These are phyloP conservation scores for Ciconia maguari DNA, from an alignment of 2,113 vertebrate species.

Conservation along the genomic window DNA sequence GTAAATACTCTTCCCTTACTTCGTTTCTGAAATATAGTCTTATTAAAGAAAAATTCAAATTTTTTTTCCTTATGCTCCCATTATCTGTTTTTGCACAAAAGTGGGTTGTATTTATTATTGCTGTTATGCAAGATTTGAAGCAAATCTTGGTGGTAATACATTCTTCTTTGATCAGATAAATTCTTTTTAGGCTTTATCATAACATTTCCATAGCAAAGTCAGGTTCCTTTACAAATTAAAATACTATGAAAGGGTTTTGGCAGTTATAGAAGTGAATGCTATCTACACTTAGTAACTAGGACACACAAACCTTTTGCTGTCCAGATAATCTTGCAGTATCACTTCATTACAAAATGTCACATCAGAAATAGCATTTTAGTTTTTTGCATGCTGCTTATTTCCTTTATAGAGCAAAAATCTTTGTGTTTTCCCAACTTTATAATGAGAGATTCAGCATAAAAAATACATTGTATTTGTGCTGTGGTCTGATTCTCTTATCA, in stretches of 20 bases:
- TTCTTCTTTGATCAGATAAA: conserved; percentile 70
- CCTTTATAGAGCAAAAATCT: background rate
- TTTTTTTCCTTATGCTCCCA: background rate
- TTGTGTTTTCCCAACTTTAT: conserved; percentile 12
- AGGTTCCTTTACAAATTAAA: conserved; percentile 50
- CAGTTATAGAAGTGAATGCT: background rate
- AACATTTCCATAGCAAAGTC: conserved; percentile 39
- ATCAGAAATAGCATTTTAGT: background rate
- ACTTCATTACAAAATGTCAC: conserved; percentile 34
- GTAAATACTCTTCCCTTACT: background rate
- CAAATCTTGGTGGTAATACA: conserved; percentile 44
- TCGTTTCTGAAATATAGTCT: background rate
- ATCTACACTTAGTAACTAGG: background rate
- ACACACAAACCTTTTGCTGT: conserved; percentile 11
- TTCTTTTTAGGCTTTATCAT: conserved; percentile 55
- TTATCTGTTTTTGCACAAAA: conserved; percentile 53
- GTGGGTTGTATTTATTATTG: conserved; percentile 43
- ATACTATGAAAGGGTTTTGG: conserved; percentile 19
- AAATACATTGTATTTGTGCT: background rate
- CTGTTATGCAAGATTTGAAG: conserved; percentile 63
- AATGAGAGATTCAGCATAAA: background rate
- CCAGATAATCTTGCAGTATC: background rate
- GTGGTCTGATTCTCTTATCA: background rate
- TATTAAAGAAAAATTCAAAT: background rate
- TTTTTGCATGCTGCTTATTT: conserved; percentile 21